Conservation (phyloP, 2,113 vertebrate genomes). For the Tauraco erythrolophus region DNA sequence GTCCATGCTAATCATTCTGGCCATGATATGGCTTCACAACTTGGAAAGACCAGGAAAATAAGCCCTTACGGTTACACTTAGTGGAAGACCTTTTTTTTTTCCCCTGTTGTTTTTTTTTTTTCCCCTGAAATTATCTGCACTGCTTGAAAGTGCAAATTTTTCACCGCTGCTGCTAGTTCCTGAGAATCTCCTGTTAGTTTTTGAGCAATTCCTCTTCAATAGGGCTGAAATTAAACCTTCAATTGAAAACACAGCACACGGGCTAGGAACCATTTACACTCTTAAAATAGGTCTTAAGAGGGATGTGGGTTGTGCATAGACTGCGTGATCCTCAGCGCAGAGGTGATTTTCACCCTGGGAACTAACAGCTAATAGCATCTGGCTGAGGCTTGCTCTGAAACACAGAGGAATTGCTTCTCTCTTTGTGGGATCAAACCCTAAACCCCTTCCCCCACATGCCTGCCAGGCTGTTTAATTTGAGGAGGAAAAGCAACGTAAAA, state of each 20-base stretch:
- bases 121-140: fast-evolving
- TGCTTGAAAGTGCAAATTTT: neutral
- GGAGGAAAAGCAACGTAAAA: neutral
- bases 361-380: neutral
- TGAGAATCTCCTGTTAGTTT: neutral
- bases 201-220: neutral
- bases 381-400: neutral
- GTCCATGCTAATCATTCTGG: constrained; percentile 45
- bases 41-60: constrained; percentile 20
- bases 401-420: neutral
- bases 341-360: constrained; percentile 49
- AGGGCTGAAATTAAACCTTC: constrained; percentile 13
- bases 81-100: neutral
- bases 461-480: neutral
- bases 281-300: constrained; percentile 55
- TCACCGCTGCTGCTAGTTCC: neutral
- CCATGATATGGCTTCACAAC: neutral
- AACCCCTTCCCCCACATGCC: neutral
- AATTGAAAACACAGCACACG: neutral
- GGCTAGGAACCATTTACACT: neutral
- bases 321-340: neutral
- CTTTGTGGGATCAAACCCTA: neutral
- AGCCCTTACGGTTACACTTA: neutral
- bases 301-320: neutral
- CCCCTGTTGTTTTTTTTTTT: no score